Conservation (phyloP, 2,797 vertebrate genomes). For the Strix occidentalis region DNA sequence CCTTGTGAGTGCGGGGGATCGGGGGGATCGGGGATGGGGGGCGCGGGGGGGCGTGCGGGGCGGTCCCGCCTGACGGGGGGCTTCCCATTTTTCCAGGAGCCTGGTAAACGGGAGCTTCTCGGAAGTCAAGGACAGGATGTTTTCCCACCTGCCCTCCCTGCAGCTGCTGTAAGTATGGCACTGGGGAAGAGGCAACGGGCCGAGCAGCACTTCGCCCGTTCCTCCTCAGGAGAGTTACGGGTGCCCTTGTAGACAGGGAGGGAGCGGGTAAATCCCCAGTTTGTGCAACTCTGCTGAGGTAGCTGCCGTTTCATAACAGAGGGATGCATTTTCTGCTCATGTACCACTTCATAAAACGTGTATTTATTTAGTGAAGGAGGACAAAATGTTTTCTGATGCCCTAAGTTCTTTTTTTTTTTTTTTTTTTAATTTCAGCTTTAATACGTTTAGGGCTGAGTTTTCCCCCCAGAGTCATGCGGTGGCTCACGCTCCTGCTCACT, state of each 20-base stretch:
- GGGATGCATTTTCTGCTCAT: not conserved
- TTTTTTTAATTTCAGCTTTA: not conserved
- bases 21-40: accelerated
- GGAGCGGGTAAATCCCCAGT: not conserved
- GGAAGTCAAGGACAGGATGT: slow-evolving; percentile 96
- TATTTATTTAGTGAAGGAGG: not conserved
- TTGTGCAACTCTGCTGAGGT: not conserved
- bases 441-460: not conserved
- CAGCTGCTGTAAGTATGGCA: slow-evolving; percentile 92
- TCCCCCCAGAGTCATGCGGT: too few relatives aligned
- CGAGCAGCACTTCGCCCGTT: not conserved
- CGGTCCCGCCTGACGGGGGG: not conserved
- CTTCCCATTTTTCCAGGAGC: slow-evolving; percentile 80
- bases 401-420: not conserved
- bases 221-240: not conserved
- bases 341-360: not conserved
- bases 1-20: slow-evolving; percentile 83
- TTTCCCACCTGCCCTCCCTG: slow-evolving; percentile 92
- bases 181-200: not conserved
- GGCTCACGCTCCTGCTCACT: not conserved
- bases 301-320: not conserved
- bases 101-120: slow-evolving; percentile 95
- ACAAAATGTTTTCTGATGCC: not conserved
- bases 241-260: not conserved
- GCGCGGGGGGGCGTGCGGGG: accelerated